phyloP scores from a whole-genome alignment of 2,797 vertebrate species.

The Fratercula arctica region DNA sequence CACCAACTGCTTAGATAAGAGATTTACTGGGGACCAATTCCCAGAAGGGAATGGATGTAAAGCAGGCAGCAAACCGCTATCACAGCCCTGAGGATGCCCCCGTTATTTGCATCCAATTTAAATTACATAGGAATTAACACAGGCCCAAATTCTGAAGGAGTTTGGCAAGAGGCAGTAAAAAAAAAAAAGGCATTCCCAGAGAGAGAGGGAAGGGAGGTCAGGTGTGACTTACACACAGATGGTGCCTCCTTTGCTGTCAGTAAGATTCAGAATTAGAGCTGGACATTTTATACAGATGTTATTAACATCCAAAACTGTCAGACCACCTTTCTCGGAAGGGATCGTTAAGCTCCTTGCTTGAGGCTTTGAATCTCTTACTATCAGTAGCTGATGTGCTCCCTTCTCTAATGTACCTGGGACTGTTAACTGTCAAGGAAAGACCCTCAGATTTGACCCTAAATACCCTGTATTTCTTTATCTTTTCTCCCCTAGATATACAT shows the following conservation, averaged over 20 bases:
- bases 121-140: background rate
- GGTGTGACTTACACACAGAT: background rate
- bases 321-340: background rate
- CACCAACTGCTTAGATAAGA: conserved; percentile 28
- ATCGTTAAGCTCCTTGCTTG: background rate
- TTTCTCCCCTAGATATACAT: background rate
- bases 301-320: background rate
- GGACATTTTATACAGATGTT: background rate
- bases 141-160: background rate
- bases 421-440: background rate
- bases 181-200: background rate
- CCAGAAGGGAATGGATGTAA: background rate
- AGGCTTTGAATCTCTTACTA: background rate
- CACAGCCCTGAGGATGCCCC: background rate
- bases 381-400: background rate
- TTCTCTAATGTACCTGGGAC: background rate
- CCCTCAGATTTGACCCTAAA: background rate
- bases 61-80: background rate
- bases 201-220: background rate
- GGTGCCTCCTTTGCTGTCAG: background rate
- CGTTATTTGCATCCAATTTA: background rate
- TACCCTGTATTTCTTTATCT: background rate
- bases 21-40: background rate
- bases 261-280: background rate
- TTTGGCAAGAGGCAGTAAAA: background rate